Evolutionary conservation across 2,113 vertebrate genomes (phyloP).

Genomic region (Arothron firmamentum): DNA sequence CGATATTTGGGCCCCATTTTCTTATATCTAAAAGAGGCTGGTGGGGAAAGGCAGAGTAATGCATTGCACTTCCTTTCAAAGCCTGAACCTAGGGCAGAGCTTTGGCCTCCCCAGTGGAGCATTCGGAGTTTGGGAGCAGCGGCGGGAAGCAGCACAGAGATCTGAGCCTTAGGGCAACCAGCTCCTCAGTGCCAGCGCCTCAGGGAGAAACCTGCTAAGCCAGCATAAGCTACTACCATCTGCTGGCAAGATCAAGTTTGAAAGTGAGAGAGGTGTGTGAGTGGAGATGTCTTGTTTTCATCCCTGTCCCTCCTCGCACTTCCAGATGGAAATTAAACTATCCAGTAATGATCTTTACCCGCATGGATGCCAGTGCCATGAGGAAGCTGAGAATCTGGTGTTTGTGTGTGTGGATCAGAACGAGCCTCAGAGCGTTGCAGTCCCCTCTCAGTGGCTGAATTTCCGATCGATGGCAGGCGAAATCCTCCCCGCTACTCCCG

Average conservation of each 20-base stretch:
- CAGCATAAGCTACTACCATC: conserved; percentile 67
- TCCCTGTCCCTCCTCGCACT: conserved; percentile 18
- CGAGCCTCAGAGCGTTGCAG: conserved; percentile 10
- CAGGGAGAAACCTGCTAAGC: conserved; percentile 63
- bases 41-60: conserved; percentile 22
- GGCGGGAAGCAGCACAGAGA: conserved; percentile 57
- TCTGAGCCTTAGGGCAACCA: conserved; percentile 66
- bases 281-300: conserved; percentile 48
- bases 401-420: conserved; percentile 14
- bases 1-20: conserved; percentile 44
- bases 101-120: conserved; percentile 33
- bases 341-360: conserved; percentile 48
- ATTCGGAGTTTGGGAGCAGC: conserved; percentile 54
- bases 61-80: conserved; percentile 44
- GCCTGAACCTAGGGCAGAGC: conserved; percentile 46
- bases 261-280: conserved; percentile 49
- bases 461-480: conserved; percentile 34
- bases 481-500: conserved; percentile 25
- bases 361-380: conserved; percentile 21
- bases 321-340: conserved; percentile 48
- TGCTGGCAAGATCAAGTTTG: conserved; percentile 60
- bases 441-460: conserved; percentile 6
- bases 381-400: conserved; percentile 17
- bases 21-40: conserved; percentile 25
- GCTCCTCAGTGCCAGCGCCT: conserved; percentile 61